Conservation (phyloP, 2,888 invertebrate species). For the Magallana nippona region DNA sequence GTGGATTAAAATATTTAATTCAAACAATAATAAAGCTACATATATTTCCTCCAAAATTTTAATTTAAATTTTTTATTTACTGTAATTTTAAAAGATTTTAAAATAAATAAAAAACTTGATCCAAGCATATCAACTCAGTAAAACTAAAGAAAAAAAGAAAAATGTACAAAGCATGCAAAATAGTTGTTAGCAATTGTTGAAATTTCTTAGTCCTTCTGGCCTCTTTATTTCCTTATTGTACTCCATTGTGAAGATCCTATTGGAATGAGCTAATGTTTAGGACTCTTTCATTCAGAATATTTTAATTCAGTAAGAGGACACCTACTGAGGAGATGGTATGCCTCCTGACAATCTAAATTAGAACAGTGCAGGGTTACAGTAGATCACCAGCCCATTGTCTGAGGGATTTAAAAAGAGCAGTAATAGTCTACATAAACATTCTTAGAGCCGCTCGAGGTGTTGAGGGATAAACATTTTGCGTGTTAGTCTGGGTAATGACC, state of each 20-base stretch:
- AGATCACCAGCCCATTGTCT: background rate
- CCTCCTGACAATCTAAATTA: background rate
- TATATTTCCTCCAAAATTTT: too few relatives aligned
- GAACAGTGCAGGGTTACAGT: background rate
- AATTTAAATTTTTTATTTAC: background rate
- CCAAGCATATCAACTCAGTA: too few relatives aligned
- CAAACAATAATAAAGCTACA: too few relatives aligned
- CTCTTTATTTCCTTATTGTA: background rate
- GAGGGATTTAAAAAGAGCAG: background rate
- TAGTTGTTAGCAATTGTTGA: too few relatives aligned
- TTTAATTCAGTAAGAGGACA: background rate
- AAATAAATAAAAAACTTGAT: background rate
- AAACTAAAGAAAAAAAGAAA: too few relatives aligned
- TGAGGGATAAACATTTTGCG: background rate
- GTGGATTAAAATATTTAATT: too few relatives aligned
- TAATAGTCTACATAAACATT: conserved; percentile 4
- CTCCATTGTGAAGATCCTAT: background rate
- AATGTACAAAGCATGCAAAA: too few relatives aligned
- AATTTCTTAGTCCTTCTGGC: too few relatives aligned
- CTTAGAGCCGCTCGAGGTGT: background rate
- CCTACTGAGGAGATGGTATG: background rate
- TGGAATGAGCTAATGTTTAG: background rate
- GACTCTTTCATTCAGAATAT: background rate
- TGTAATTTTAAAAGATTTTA: background rate
- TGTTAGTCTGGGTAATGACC: background rate